Percentiles rank a stretch among this genome's conserved stretches.
These are phyloP conservation scores for Brienomyrus brachyistius DNA, from an alignment of 2,113 vertebrate genomes.

Conservation along the genomic window DNA sequence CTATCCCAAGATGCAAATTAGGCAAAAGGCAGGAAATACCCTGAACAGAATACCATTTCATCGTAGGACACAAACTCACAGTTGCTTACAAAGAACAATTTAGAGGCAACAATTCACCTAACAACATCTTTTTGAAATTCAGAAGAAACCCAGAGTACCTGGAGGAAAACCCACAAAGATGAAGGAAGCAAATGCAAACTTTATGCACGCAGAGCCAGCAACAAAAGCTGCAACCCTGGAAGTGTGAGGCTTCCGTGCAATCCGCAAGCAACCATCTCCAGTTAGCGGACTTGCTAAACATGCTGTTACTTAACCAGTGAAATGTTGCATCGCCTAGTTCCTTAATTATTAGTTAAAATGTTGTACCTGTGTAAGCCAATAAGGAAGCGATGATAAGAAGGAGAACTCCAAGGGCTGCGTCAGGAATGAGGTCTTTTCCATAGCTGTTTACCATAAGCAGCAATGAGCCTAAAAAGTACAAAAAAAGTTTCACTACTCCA, in stretches of 20 bases:
- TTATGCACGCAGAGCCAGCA: background rate
- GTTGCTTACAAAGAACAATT: background rate
- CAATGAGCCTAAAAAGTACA: constrained; percentile 59
- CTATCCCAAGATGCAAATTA: background rate
- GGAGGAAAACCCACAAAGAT: background rate
- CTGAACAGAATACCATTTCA: background rate
- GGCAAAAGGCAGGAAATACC: background rate
- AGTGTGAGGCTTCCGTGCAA: background rate
- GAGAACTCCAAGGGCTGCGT: constrained; percentile 66
- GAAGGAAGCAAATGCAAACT: background rate
- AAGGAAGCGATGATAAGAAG: constrained; percentile 61
- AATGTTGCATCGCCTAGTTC: background rate
- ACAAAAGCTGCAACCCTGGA: background rate
- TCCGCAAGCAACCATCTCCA: background rate
- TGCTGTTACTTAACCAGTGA: background rate
- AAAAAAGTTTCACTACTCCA: background rate
- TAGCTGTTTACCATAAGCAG: constrained; percentile 69
- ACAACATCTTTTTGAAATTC: background rate
- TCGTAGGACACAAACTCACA: background rate
- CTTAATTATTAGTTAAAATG: background rate
- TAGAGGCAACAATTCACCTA: background rate
- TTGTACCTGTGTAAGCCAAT: constrained; percentile 67
- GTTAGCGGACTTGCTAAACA: background rate
- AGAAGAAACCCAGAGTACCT: background rate
- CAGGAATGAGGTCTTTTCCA: constrained; percentile 54